A percentile compares a stretch with the other conserved stretches of the same genome.
phyloP scores from a whole-genome alignment of 1,140 invertebrate genomes.

The Lepidurus packardi region DNA sequence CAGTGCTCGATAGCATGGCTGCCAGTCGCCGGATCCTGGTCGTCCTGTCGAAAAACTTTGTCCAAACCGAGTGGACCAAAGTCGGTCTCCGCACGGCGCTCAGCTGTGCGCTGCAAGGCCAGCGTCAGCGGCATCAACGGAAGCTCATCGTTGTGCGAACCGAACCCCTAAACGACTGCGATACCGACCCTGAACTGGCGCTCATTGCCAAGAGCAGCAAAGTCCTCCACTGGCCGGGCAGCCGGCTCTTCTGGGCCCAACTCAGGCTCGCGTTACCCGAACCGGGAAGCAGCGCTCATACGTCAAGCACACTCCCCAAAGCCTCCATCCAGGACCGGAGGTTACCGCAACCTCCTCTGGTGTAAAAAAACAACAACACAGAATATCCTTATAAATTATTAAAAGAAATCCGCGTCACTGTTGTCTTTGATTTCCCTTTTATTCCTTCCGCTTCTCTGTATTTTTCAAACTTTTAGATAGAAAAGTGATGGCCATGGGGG shows the following conservation, averaged over 20 bases:
- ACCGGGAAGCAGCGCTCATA: conserved; percentile 10
- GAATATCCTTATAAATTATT: too few relatives aligned
- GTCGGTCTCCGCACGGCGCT: conserved; percentile 88
- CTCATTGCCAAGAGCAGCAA: conserved; percentile 84
- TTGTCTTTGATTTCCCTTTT: not conserved
- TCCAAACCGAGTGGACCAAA: conserved; percentile 87
- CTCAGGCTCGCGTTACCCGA: conserved; percentile 83
- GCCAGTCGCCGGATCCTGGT: conserved; percentile 82
- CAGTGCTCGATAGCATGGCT: conserved; percentile 75
- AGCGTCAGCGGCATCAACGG: conserved; percentile 53
- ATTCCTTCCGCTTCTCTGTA: not conserved
- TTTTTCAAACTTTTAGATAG: not conserved
- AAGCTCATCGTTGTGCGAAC: conserved; percentile 73
- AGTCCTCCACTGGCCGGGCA: conserved; percentile 72
- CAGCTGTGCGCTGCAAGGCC: conserved; percentile 80
- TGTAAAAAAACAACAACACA: not conserved
- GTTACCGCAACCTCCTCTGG: conserved; percentile 3
- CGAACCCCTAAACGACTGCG: conserved; percentile 72
- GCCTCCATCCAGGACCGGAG: not conserved
- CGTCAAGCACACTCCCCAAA: not conserved
- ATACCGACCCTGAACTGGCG: conserved; percentile 81
- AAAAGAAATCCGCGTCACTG: not conserved
- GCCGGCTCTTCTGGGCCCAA: conserved; percentile 91
- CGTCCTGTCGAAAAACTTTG: conserved; percentile 84
- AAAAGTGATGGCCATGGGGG: not conserved